Evolutionary conservation across 37 sponge, comb jelly and placozoan species (phyloP).

Genomic region (Crambe crambe): DNA sequence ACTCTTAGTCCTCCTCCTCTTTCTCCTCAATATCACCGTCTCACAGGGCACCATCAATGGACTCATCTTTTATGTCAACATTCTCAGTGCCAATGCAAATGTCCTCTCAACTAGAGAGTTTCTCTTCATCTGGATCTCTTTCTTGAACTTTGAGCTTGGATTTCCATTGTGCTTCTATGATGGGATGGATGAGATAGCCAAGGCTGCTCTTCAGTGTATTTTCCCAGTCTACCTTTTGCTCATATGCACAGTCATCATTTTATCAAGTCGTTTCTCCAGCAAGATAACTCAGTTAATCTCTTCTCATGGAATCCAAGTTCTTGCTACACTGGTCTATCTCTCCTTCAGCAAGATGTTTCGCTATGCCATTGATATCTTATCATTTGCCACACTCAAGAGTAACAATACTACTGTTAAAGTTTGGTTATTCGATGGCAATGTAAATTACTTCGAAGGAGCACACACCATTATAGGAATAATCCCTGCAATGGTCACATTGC

Average conservation of each 20-base stretch:
- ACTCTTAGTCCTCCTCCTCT: constrained; percentile 31
- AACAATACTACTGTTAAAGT: not conserved
- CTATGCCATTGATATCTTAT: constrained; percentile 21
- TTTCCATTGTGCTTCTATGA: constrained; percentile 66
- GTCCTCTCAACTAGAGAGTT: constrained; percentile 20
- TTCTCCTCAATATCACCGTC: constrained; percentile 53
- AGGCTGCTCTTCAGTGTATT: constrained; percentile 44
- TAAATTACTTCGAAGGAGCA: not conserved
- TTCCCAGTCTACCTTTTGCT: constrained; percentile 66
- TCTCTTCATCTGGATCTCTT: constrained; percentile 34
- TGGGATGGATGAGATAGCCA: constrained; percentile 60
- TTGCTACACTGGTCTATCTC: constrained; percentile 53
- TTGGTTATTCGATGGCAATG: constrained; percentile 52
- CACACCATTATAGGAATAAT: constrained; percentile 23
- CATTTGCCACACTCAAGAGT: constrained; percentile 15
- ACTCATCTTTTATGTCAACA: constrained; percentile 61
- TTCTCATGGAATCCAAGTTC: constrained; percentile 12
- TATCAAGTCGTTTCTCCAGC: constrained; percentile 14
- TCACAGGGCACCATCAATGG: constrained; percentile 49
- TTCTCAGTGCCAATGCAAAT: constrained; percentile 20
- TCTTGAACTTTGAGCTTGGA: constrained; percentile 60
- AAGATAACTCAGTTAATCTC: not conserved
- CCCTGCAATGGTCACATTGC: not conserved
- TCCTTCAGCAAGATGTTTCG: constrained; percentile 44
- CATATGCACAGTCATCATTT: constrained; percentile 17